These are phyloP conservation scores for Lasioglossum calceatum DNA, from an alignment of 2,888 invertebrate genomes.

Conservation along the genomic window DNA sequence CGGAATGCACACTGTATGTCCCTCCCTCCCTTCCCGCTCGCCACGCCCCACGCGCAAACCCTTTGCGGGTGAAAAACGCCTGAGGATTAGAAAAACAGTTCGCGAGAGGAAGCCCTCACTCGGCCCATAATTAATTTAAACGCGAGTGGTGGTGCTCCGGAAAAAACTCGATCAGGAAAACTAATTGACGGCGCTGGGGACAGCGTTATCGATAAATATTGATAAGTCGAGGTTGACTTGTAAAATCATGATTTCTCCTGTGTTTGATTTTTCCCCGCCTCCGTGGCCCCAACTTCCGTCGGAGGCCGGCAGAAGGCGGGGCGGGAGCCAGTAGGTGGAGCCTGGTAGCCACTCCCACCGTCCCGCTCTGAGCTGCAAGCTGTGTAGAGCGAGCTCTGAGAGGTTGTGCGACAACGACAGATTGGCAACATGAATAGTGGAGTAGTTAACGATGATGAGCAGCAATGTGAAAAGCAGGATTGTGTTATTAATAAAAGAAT, in stretches of 20 bases:
- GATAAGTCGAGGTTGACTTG: not conserved
- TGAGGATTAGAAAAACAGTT: conserved; percentile 43
- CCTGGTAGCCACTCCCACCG: not conserved
- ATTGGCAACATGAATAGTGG: not conserved
- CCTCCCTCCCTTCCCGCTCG: not conserved
- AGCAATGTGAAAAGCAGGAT: not conserved
- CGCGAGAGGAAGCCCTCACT: conserved; percentile 27
- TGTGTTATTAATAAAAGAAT: not conserved
- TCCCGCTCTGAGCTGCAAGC: not conserved
- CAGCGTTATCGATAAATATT: conserved; percentile 11
- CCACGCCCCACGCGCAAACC: not conserved
- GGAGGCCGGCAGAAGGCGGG: not conserved
- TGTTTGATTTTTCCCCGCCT: not conserved
- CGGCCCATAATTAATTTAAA: conserved; percentile 66
- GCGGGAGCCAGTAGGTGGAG: not conserved
- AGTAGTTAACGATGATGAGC: not conserved
- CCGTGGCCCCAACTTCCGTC: not conserved
- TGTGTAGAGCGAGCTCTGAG: too few species aligned
- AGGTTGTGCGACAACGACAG: not conserved
- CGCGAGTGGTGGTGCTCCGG: not conserved
- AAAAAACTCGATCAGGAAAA: not conserved
- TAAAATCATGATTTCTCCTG: not conserved
- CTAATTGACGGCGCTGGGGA: conserved; percentile 6
- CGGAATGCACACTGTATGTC: conserved; percentile 32
- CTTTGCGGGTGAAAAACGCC: conserved; percentile 34